Conservation (phyloP, 2,113 vertebrate species). For the Callionymus lyra region DNA sequence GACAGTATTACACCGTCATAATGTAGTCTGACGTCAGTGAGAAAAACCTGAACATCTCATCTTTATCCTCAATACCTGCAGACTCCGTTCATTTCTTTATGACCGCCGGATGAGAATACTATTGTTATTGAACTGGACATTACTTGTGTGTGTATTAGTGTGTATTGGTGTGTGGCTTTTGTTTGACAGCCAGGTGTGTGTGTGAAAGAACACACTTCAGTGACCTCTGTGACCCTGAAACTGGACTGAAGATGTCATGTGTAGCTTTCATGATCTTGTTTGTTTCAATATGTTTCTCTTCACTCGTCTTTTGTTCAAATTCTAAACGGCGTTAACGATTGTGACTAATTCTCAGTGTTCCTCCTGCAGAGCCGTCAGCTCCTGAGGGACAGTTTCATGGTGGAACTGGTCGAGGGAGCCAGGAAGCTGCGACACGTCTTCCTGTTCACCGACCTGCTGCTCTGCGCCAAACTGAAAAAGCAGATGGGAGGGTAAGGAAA, state of each 20-base stretch:
- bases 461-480: constrained; percentile 97
- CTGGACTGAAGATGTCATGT: too few species aligned
- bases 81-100: neutral
- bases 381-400: constrained; percentile 96
- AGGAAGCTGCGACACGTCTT: constrained; percentile 94
- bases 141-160: too few species aligned
- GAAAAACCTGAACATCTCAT: constrained; percentile 12
- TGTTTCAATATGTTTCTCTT: too few species aligned
- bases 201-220: too few species aligned
- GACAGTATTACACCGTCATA: constrained; percentile 39
- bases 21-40: constrained; percentile 58
- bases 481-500: constrained; percentile 85
- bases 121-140: too few species aligned
- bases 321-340: too few species aligned
- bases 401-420: constrained; percentile 91
- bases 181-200: too few species aligned
- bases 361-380: constrained; percentile 83
- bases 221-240: too few species aligned
- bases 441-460: constrained; percentile 91
- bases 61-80: neutral
- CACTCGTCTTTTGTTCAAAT: too few species aligned
- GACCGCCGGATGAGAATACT: neutral
- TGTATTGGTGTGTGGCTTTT: too few species aligned
- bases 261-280: too few species aligned
- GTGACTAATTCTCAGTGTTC: neutral